Percentiles rank a stretch among this genome's conserved stretches.
Conservation (phyloP, 2,888 invertebrate species). For the Eilema caniola region DNA sequence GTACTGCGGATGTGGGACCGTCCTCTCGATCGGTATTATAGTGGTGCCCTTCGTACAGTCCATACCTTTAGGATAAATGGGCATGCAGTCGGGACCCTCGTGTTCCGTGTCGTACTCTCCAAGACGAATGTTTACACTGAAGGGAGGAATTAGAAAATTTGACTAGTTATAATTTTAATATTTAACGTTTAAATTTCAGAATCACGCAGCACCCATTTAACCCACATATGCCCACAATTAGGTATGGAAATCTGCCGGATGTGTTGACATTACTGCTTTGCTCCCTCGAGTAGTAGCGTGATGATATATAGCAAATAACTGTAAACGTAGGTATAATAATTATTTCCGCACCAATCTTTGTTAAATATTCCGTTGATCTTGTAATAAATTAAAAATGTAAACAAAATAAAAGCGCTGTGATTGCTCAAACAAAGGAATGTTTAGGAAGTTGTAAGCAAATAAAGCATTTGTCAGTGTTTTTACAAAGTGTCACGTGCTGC, state of each 20-base stretch:
- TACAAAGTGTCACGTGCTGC: not conserved
- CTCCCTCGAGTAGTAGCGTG: no score
- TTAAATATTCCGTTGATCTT: not conserved
- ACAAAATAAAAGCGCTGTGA: not conserved
- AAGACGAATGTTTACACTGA: slow-evolving; percentile 34
- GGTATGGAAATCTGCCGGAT: no score
- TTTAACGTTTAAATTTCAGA: no score
- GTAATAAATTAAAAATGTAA: not conserved
- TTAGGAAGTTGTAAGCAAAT: not conserved
- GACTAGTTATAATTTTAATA: not conserved
- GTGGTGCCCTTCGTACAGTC: slow-evolving; percentile 32
- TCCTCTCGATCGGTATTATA: slow-evolving; percentile 25
- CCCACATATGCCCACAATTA: no score
- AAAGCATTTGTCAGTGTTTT: not conserved
- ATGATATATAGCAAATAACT: no score
- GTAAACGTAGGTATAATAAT: not conserved
- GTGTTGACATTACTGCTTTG: no score
- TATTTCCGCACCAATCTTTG: not conserved
- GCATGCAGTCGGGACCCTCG: slow-evolving; percentile 29
- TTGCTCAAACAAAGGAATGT: not conserved
- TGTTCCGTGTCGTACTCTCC: slow-evolving; percentile 32
- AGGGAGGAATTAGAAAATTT: slow-evolving; percentile 7
- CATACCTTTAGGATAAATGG: not conserved
- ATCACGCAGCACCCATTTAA: no score
- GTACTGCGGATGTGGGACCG: slow-evolving; percentile 36